phyloP scores from a whole-genome alignment of 2,113 vertebrate genomes.

The Festucalex cinctus region DNA sequence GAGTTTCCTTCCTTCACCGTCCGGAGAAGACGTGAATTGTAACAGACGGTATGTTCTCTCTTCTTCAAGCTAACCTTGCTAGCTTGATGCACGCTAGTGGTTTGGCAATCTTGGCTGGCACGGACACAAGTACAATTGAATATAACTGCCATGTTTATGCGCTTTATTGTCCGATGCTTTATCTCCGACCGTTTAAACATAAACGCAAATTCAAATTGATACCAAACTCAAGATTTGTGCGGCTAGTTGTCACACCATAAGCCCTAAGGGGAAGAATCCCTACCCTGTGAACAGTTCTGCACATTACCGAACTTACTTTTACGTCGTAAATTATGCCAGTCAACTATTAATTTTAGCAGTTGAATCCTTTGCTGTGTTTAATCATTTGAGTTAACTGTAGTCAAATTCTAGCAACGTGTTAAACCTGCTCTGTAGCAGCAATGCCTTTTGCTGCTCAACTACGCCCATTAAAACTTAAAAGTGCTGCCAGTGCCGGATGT shows the following conservation, averaged over 20 bases:
- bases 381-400: no score
- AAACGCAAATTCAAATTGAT: not conserved
- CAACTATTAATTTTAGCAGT: not conserved
- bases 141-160: not conserved
- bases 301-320: not conserved
- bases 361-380: not conserved
- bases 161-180: not conserved
- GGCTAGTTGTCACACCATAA: not conserved
- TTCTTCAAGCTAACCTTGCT: constrained; percentile 46
- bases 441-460: not conserved
- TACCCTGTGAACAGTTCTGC: not conserved
- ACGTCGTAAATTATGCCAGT: not conserved
- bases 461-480: not conserved
- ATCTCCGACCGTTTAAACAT: not conserved
- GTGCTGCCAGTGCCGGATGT: not conserved
- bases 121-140: not conserved
- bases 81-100: constrained; percentile 40
- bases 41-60: constrained; percentile 64
- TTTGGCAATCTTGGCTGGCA: constrained; percentile 35
- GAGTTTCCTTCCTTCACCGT: constrained; percentile 11
- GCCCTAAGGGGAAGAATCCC: not conserved
- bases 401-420: not conserved
- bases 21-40: constrained; percentile 44
- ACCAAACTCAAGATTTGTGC: not conserved
- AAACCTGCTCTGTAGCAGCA: not conserved